phyloP scores from a whole-genome alignment of 2,888 invertebrate genomes.

The Agrochola lychnidis region DNA sequence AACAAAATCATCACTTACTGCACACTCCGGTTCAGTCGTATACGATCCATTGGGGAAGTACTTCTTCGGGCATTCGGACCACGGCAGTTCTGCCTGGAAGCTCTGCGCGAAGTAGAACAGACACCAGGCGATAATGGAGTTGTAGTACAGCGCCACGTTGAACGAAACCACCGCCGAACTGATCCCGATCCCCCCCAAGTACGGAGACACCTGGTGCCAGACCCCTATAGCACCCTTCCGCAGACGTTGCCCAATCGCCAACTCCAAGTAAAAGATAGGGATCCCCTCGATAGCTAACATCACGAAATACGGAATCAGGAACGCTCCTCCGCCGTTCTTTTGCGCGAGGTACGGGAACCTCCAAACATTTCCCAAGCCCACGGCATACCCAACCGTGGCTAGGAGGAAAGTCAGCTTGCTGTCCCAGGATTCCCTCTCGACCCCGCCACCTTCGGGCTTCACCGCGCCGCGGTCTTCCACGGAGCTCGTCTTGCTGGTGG shows the following conservation, averaged over 20 bases:
- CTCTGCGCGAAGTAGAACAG: conserved; percentile 98
- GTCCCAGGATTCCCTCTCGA: conserved; percentile 97
- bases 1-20: conserved; percentile 89
- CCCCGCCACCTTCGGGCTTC: conserved; percentile 93
- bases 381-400: conserved; percentile 98
- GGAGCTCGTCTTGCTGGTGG: conserved; percentile 92
- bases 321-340: conserved; percentile 99
- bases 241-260: conserved; percentile 98
- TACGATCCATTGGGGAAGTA: conserved; percentile 95
- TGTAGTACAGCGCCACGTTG: conserved; percentile 99
- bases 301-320: conserved; percentile 98
- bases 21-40: conserved; percentile 95
- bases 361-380: conserved; percentile 98
- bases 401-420: conserved; percentile 97
- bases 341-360: conserved; percentile 98
- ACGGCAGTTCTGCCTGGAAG: conserved; percentile 97
- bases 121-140: conserved; percentile 99
- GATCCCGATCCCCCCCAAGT: conserved; percentile 96
- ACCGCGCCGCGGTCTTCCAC: conserved; percentile 92
- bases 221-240: conserved; percentile 98
- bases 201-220: conserved; percentile 98
- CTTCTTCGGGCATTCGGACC: conserved; percentile 97
- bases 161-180: conserved; percentile 99
- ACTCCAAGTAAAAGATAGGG: conserved; percentile 98
- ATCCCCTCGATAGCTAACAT: conserved; percentile 98